Conservation (phyloP, 1,140 invertebrate species). For the Eciton burchellii region DNA sequence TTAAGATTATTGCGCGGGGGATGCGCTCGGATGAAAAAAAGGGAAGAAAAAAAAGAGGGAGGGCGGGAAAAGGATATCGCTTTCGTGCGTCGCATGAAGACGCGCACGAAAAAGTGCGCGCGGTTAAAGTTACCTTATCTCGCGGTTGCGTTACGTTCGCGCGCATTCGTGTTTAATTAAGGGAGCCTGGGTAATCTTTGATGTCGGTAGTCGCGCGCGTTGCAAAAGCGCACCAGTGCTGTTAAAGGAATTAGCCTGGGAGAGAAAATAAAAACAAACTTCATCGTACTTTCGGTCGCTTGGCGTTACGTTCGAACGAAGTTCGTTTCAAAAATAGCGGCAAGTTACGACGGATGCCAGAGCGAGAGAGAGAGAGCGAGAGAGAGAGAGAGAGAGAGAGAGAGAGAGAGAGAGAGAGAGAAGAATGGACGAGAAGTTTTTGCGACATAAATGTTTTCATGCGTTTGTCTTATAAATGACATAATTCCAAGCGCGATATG, state of each 20-base stretch:
- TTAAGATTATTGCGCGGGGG: slow-evolving; percentile 62
- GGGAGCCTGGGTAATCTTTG: slow-evolving; percentile 19
- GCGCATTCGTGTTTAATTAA: slow-evolving; percentile 49
- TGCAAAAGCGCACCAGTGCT: slow-evolving; percentile 5
- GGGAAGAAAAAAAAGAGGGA: too few species aligned
- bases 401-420: not conserved
- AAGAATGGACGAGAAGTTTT: slow-evolving; percentile 1
- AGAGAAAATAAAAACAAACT: not conserved
- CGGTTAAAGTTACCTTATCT: slow-evolving; percentile 34
- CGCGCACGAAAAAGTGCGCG: not conserved
- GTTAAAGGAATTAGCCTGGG: not conserved
- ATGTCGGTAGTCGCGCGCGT: not conserved
- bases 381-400: too few species aligned
- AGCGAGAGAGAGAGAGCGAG: too few species aligned
- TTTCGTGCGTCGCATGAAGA: slow-evolving; percentile 53
- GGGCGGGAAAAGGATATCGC: slow-evolving; percentile 50
- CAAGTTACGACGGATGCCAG: too few species aligned
- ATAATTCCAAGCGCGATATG: not conserved
- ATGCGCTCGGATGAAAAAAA: slow-evolving; percentile 22
- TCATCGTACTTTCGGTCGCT: not conserved
- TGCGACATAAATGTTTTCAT: not conserved
- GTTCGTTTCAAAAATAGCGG: too few species aligned
- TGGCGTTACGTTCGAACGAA: not conserved
- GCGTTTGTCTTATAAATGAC: not conserved
- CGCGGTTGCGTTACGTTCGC: slow-evolving; percentile 18